These are phyloP conservation scores for Drymodes brunneopygia DNA, from an alignment of 2,113 vertebrate species.

Conservation along the genomic window DNA sequence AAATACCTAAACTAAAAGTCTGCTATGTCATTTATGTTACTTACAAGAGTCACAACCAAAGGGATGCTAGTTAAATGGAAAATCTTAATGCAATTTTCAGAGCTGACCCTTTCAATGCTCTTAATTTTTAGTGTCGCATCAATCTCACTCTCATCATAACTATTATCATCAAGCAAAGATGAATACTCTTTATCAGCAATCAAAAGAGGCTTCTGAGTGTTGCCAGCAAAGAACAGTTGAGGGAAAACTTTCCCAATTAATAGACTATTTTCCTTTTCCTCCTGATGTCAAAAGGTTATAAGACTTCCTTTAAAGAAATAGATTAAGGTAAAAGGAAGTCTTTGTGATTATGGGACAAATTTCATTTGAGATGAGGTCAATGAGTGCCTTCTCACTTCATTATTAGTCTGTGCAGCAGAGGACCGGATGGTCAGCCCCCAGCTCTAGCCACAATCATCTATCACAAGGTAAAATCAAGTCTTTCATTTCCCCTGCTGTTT, in stretches of 20 bases:
- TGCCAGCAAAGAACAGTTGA: neutral
- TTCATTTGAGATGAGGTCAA: slow-evolving; percentile 38
- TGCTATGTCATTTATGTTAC: neutral
- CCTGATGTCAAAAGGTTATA: neutral
- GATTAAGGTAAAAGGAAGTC: neutral
- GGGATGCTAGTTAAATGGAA: neutral
- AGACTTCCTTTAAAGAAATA: neutral
- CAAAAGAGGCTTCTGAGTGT: neutral
- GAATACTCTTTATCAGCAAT: neutral
- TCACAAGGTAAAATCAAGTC: neutral
- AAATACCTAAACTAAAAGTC: neutral
- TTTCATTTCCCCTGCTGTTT: slow-evolving; percentile 6
- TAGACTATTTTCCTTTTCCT: slow-evolving; percentile 3
- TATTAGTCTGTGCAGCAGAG: neutral
- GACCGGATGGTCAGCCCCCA: neutral
- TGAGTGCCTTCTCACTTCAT: slow-evolving; percentile 12
- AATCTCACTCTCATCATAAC: neutral
- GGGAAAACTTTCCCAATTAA: slow-evolving; percentile 30
- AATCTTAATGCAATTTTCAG: neutral
- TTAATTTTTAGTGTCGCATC: neutral
- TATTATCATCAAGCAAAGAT: slow-evolving; percentile 10
- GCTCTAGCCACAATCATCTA: neutral
- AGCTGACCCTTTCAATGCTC: neutral
- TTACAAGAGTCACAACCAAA: neutral
- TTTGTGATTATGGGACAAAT: slow-evolving; percentile 18